phyloP scores from a whole-genome alignment of 2,888 invertebrate genomes.

The Euspilapteryx auroguttella region DNA sequence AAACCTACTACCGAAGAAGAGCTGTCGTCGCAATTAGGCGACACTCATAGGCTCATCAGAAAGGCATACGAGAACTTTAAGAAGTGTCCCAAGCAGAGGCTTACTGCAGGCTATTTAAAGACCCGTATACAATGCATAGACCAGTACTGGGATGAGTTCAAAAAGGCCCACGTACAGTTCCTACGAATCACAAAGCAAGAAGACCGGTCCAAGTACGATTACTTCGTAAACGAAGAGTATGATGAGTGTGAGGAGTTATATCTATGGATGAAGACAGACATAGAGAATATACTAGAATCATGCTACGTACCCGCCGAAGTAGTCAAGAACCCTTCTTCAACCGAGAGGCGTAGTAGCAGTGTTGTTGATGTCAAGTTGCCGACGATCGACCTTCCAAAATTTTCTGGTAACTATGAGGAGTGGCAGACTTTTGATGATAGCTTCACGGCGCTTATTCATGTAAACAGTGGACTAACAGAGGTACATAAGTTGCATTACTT shows the following conservation, averaged over 20 bases:
- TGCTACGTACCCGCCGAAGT: conserved; percentile 1
- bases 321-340: too few species aligned
- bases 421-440: conserved; percentile 9
- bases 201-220: conserved; percentile 6
- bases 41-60: too few species aligned
- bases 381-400: conserved; percentile 8
- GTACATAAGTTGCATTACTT: conserved; percentile 10
- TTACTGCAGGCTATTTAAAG: conserved; percentile 11
- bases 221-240: conserved; percentile 11
- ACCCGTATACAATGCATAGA: conserved; percentile 9
- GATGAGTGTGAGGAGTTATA: conserved; percentile 8
- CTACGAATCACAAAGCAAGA: conserved; percentile 5
- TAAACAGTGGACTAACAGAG: conserved; percentile 5
- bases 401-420: conserved; percentile 8
- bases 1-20: too few species aligned
- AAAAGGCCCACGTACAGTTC: too few species aligned
- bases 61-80: conserved; percentile 9
- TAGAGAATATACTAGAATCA: conserved; percentile 3
- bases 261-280: conserved; percentile 5
- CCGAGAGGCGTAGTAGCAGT: too few species aligned
- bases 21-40: too few species aligned
- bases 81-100: conserved; percentile 10
- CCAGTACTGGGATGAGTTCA: conserved; percentile 10
- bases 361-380: conserved; percentile 9
- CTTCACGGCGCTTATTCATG: conserved; percentile 7